Evolutionary conservation across 2,797 vertebrate genomes (phyloP).

Genomic region (Chaunax sp.): DNA sequence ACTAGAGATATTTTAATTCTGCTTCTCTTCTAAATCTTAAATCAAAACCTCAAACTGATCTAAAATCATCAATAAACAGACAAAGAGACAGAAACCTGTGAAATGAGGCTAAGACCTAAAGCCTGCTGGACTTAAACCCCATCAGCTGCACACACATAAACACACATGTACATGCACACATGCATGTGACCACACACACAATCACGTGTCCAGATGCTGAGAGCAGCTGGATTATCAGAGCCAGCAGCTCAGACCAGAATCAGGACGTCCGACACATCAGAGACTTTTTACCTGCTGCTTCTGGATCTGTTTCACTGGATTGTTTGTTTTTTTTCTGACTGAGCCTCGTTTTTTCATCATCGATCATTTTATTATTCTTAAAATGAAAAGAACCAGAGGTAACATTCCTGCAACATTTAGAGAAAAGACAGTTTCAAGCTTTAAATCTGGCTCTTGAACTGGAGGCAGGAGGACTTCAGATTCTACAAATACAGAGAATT

Average conservation of each 20-base stretch:
- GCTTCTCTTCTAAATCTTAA: neutral
- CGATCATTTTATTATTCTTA: too few species aligned
- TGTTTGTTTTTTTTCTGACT: too few species aligned
- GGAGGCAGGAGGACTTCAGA: too few species aligned
- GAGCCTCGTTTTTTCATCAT: too few species aligned
- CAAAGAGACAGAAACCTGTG: neutral
- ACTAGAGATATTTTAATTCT: neutral
- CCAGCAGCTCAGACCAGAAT: slow-evolving; percentile 46
- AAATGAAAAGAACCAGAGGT: too few species aligned
- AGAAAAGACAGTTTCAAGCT: too few species aligned
- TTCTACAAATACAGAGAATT: too few species aligned
- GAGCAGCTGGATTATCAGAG: slow-evolving; percentile 75
- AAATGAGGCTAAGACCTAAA: slow-evolving; percentile 37
- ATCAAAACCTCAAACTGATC: neutral
- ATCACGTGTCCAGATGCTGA: slow-evolving; percentile 62
- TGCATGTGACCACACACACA: neutral
- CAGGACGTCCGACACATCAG: slow-evolving; percentile 17
- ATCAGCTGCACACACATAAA: slow-evolving; percentile 29
- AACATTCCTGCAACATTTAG: too few species aligned
- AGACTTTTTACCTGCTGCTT: too few species aligned
- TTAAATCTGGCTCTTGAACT: too few species aligned
- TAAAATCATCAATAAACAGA: neutral
- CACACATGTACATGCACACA: slow-evolving; percentile 24
- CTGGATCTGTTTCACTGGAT: too few species aligned
- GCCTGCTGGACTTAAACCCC: slow-evolving; percentile 27